These are phyloP conservation scores for Chiloscyllium plagiosum DNA, from an alignment of 2,113 vertebrate species.

Conservation along the genomic window DNA sequence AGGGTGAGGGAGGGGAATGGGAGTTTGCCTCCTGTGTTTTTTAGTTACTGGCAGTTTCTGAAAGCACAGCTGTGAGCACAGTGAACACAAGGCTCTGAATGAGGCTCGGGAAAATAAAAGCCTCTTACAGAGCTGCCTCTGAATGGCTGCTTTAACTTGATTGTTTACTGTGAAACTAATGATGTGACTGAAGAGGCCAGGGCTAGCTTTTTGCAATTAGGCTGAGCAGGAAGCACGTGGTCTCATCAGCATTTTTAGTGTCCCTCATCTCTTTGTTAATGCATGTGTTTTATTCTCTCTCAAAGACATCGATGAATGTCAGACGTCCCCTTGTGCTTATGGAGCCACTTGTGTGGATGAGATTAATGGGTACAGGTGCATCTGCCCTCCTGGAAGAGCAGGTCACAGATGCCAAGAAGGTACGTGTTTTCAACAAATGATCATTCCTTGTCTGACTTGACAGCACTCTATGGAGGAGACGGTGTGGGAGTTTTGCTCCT, in stretches of 20 bases:
- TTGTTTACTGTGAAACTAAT: conserved; percentile 24
- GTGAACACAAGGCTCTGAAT: neutral
- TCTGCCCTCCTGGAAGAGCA: conserved; percentile 73
- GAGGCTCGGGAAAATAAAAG: neutral
- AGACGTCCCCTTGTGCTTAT: conserved; percentile 82
- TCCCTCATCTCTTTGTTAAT: conserved; percentile 21
- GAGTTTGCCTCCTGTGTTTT: neutral
- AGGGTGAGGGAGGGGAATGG: neutral
- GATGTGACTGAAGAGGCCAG: conserved; percentile 1
- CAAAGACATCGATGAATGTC: conserved; percentile 89
- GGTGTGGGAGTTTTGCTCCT: neutral
- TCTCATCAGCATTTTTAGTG: conserved; percentile 29
- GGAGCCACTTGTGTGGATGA: conserved; percentile 87
- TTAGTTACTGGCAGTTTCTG: neutral
- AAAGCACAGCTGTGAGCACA: neutral
- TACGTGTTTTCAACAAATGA: conserved; percentile 49
- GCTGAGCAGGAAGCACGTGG: neutral
- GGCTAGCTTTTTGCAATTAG: conserved; percentile 5
- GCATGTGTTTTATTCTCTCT: conserved; percentile 36
- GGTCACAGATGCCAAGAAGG: conserved; percentile 80
- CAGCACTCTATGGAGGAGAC: neutral
- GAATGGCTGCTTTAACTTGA: neutral
- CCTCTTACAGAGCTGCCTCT: neutral
- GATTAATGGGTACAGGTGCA: conserved; percentile 79
- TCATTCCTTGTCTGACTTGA: neutral